Conservation (phyloP, 1,140 invertebrate species). For the Drosophila azteca region DNA sequence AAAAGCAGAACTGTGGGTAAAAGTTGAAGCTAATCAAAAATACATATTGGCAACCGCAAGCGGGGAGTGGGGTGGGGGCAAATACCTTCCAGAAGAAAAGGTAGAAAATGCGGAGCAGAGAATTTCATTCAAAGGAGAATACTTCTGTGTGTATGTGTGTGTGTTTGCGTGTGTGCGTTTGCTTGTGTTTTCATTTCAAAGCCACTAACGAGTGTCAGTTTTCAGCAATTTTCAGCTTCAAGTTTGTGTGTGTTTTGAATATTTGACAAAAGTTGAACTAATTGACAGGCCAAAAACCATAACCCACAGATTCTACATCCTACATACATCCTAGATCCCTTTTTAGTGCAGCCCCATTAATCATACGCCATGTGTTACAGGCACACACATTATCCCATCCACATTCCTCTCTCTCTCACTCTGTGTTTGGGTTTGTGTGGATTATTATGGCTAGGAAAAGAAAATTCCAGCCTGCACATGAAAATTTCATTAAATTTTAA, state of each 20-base stretch:
- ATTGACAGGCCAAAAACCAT: slow-evolving; percentile 41
- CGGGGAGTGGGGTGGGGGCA: not conserved
- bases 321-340: slow-evolving; percentile 3
- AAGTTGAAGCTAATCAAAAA: slow-evolving; percentile 73
- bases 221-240: slow-evolving; percentile 14
- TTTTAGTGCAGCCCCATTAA: slow-evolving; percentile 51
- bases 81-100: not conserved
- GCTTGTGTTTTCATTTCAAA: not conserved
- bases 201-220: not conserved
- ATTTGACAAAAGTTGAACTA: slow-evolving; percentile 61
- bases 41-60: slow-evolving; percentile 56
- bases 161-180: not conserved
- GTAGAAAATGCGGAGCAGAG: not conserved
- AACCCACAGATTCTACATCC: not conserved
- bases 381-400: not conserved
- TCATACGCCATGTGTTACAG: slow-evolving; percentile 66
- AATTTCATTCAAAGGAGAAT: slow-evolving; percentile 25
- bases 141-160: not conserved
- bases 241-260: slow-evolving; percentile 45
- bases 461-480: slow-evolving; percentile 41
- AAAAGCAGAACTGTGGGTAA: slow-evolving; percentile 7
- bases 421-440: not conserved
- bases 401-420: not conserved
- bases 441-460: slow-evolving; percentile 26
- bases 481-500: slow-evolving; percentile 71